These are phyloP conservation scores for Strigamia crassipes DNA, from an alignment of 2,888 invertebrate species.

Conservation along the genomic window DNA sequence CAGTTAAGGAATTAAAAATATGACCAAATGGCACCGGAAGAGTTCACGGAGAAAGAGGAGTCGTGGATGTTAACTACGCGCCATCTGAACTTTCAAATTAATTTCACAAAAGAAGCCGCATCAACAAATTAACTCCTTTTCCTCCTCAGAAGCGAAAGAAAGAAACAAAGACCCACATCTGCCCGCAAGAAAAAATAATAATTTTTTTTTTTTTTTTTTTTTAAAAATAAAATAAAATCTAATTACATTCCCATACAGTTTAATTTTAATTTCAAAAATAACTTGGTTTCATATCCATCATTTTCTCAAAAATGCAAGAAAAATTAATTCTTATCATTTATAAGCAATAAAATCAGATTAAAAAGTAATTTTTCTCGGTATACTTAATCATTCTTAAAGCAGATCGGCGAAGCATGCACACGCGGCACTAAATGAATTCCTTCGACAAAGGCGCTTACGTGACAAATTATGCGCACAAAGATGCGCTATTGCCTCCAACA, in stretches of 20 bases:
- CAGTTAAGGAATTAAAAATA: background rate
- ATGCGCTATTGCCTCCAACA: background rate
- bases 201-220: too few species aligned
- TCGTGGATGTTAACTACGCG: constrained; percentile 6
- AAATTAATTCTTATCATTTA: background rate
- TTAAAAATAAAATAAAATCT: background rate
- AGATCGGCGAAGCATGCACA: constrained; percentile 7
- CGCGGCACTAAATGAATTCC: background rate
- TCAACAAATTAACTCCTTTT: constrained; percentile 27
- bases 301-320: background rate
- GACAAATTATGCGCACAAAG: constrained; percentile 31
- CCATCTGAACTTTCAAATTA: constrained; percentile 25
- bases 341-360: background rate
- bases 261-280: background rate
- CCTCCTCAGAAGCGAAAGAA: constrained; percentile 5
- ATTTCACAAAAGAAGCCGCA: constrained; percentile 22
- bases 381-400: constrained; percentile 13
- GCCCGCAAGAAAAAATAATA: background rate
- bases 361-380: constrained; percentile 5
- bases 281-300: background rate
- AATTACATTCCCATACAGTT: background rate
- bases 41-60: background rate
- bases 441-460: background rate
- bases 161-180: constrained; percentile 14
- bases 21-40: background rate